Conservation (phyloP, 2,113 vertebrate species). For the Sinocyclocheilus anophthalmus region DNA sequence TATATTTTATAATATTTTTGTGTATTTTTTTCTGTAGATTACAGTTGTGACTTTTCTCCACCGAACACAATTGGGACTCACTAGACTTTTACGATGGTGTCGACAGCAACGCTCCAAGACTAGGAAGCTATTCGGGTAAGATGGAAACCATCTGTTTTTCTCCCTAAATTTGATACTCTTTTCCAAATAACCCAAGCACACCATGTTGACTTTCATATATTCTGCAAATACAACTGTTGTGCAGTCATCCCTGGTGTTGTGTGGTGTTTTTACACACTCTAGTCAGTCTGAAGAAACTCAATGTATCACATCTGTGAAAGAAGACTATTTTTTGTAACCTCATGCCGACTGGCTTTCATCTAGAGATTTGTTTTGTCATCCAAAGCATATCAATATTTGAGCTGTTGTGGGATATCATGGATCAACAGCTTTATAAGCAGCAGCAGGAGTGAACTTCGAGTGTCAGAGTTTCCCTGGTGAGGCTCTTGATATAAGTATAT, state of each 20-base stretch:
- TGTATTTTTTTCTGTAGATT: conserved; percentile 75
- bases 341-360: conserved; percentile 26
- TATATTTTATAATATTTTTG: not conserved
- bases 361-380: conserved; percentile 46
- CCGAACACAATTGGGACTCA: conserved; percentile 98
- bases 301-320: not conserved
- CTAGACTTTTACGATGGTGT: conserved; percentile 96
- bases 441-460: conserved; percentile 5
- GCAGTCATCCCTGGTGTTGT: not conserved
- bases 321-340: conserved; percentile 20
- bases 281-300: conserved; percentile 9
- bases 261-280: not conserved
- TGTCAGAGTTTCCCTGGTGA: not conserved
- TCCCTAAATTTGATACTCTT: conserved; percentile 1
- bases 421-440: conserved; percentile 32
- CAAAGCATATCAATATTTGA: conserved; percentile 43
- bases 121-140: conserved; percentile 96
- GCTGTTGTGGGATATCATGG: conserved; percentile 23
- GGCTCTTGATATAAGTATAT: not conserved
- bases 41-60: conserved; percentile 95
- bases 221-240: not conserved
- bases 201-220: not conserved
- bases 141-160: not conserved
- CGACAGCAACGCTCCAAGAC: conserved; percentile 91
- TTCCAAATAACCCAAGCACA: not conserved